Base-by-base conservation (phyloP, 2,113 vertebrate species). In the Miniopterus natalensis region DNA sequence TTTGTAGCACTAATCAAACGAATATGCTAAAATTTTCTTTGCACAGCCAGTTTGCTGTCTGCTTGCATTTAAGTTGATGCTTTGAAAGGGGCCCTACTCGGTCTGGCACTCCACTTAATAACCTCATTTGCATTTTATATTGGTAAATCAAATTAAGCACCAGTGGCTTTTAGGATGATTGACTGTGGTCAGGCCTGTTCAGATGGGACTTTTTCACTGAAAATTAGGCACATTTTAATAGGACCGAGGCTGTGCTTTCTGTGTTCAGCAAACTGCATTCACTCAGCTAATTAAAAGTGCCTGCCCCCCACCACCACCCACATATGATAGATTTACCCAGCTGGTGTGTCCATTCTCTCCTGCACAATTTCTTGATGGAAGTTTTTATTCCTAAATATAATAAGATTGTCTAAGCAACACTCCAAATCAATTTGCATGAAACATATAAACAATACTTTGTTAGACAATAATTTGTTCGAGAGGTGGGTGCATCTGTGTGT, bases 71-170 rank as follows among this genome's bases (percentile, higher is more conserved):
- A 99, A 99, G 99, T 99, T 99, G 99, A 99, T 99, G 99, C 99
- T 98, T 99, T 99, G 99, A 99, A 99, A 99, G 99, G 99, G 99
- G 99, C 98, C 98, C 98, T 99, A 98, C 98, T 98, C 98, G 98
- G 99, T 98, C 99, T 99, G 98, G 99, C 99, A 99, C 99, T 99
- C 99, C 99, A 99, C 99, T 99, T 99, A 99, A 99, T 99, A 99
- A 99, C 99, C 99, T 99, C 96, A 99, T 99, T 99, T 99, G 99
- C 99, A 99, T 99, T 99, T 99, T 99, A 99, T 99, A 99, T 99
- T 99, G 99, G 99, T 99, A 99, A 99, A 99, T 99, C 99, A 99
- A 99, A 99, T 99, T 99, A 99, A 99, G 99, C 99, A 99, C 99
- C 99, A 99, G 97, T 99, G 98, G 99, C 99, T 99, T 99, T 99